Evolutionary conservation across 2,888 invertebrate species (phyloP).

Genomic region (Synanthedon formicaeformis): DNA sequence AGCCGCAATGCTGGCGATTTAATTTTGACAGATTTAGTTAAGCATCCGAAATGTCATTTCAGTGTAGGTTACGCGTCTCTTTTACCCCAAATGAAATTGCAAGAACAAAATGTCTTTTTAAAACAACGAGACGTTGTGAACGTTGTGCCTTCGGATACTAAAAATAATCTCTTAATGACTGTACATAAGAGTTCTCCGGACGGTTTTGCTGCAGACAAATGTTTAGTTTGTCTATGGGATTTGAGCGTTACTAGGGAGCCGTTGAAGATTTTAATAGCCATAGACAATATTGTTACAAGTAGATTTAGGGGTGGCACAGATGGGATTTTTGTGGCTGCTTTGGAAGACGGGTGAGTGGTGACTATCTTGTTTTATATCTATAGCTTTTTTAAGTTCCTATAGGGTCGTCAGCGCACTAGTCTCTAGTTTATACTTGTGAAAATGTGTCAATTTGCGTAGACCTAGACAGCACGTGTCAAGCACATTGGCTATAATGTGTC

Average conservation of each 20-base stretch:
- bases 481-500: no score
- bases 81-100: constrained; percentile 19
- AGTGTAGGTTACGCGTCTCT: constrained; percentile 42
- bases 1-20: constrained; percentile 31
- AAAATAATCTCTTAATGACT: constrained; percentile 41
- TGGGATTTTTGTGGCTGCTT: constrained; percentile 48
- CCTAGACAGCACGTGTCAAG: no score
- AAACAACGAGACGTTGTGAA: constrained; percentile 30
- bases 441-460: no score
- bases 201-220: constrained; percentile 17
- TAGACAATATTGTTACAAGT: constrained; percentile 40
- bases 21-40: constrained; percentile 24
- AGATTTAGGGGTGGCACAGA: constrained; percentile 36
- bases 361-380: neutral
- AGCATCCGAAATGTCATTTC: constrained; percentile 36
- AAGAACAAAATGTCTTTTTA: constrained; percentile 23
- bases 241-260: constrained; percentile 42
- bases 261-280: constrained; percentile 39
- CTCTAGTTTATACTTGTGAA: no score
- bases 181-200: constrained; percentile 29
- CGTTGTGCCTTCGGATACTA: constrained; percentile 37
- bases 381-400: no score
- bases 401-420: no score
- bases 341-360: constrained; percentile 46
- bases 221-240: constrained; percentile 51